These are phyloP conservation scores for Agapostemon virescens DNA, from an alignment of 2,888 invertebrate genomes.

Conservation along the genomic window DNA sequence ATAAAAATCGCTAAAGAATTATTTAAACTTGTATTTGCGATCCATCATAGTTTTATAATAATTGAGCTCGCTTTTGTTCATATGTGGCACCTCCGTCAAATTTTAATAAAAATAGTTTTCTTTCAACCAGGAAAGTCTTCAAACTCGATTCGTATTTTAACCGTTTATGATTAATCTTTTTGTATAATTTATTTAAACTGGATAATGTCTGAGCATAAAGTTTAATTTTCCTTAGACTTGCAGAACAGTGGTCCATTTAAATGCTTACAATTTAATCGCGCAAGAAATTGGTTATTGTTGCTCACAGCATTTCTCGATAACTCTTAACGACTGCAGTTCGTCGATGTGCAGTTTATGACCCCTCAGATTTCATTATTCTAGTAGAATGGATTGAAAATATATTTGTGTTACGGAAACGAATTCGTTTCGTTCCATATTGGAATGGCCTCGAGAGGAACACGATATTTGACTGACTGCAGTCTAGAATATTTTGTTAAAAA, in stretches of 20 bases:
- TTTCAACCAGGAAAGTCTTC: too few relatives aligned
- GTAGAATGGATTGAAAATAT: background rate
- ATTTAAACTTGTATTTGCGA: too few relatives aligned
- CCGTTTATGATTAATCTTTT: background rate
- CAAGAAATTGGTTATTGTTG: background rate
- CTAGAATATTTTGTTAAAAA: background rate
- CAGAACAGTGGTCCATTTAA: background rate
- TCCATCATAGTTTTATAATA: too few relatives aligned
- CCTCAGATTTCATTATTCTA: background rate
- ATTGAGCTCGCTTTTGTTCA: too few relatives aligned
- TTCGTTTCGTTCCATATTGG: background rate
- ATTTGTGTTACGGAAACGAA: background rate
- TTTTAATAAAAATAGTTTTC: too few relatives aligned
- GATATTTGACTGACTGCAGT: background rate
- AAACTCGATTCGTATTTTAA: too few relatives aligned
- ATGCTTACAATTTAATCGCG: background rate
- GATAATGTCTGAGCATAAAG: background rate
- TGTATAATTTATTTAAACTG: background rate
- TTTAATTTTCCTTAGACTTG: background rate
- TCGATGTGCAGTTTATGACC: too few relatives aligned
- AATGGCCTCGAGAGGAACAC: background rate
- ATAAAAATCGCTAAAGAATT: too few relatives aligned
- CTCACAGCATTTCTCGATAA: too few relatives aligned
- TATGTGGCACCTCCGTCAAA: too few relatives aligned
- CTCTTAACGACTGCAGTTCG: background rate